phyloP scores from a whole-genome alignment of 2,113 vertebrate genomes.

The Terrapene triunguis region DNA sequence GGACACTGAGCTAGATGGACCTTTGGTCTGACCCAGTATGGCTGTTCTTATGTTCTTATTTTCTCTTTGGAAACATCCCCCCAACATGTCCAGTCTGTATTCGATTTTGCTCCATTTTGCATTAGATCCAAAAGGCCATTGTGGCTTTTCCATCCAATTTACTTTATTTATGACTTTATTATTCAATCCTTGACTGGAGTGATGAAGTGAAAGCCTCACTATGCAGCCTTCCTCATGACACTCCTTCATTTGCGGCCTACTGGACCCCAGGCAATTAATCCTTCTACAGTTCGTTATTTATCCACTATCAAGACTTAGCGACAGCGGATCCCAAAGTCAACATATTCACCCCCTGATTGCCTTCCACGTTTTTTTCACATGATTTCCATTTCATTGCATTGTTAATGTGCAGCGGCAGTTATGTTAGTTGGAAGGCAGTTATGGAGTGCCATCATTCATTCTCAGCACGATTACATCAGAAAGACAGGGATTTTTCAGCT shows the following conservation, averaged over 20 bases:
- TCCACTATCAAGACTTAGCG: not conserved
- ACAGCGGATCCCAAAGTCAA: not conserved
- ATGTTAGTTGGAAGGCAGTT: not conserved
- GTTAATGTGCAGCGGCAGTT: not conserved
- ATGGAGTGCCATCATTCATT: not conserved
- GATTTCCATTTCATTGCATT: conserved; percentile 10
- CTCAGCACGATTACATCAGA: not conserved
- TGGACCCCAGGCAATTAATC: conserved; percentile 15
- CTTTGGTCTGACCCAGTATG: too few species aligned
- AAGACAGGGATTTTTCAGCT: not conserved
- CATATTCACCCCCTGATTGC: not conserved
- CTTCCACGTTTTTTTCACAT: not conserved
- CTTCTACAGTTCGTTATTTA: not conserved
- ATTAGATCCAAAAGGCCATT: not conserved
- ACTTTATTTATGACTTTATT: not conserved
- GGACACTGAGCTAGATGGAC: too few species aligned
- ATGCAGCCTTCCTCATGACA: accelerated
- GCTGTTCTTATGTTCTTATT: not conserved
- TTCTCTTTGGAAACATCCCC: not conserved
- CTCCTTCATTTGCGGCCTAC: conserved; percentile 2
- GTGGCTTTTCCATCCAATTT: not conserved
- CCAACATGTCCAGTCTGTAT: not conserved
- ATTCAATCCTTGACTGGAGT: not conserved
- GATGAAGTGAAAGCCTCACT: conserved; percentile 24
- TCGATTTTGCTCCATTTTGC: conserved; percentile 5